Evolutionary conservation across 2,888 invertebrate genomes (phyloP).

Genomic region (Choreutis nemorana): DNA sequence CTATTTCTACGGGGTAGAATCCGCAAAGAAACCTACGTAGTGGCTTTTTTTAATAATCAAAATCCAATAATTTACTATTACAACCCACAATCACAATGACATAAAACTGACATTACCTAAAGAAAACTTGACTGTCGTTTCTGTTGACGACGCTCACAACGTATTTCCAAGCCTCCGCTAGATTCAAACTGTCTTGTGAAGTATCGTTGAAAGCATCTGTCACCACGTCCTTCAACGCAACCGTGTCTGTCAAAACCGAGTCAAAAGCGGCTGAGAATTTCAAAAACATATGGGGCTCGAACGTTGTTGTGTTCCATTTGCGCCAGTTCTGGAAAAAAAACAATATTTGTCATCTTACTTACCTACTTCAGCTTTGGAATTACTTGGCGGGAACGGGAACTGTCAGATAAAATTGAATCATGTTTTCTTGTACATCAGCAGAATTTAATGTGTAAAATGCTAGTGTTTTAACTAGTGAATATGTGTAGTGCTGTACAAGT

Average conservation of each 20-base stretch:
- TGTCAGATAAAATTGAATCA: too few species aligned
- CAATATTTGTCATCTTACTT: too few species aligned
- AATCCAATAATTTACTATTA: too few species aligned
- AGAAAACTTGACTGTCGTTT: constrained; percentile 20
- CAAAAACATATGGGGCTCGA: constrained; percentile 36
- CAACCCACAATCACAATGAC: not conserved
- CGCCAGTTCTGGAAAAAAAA: constrained; percentile 21
- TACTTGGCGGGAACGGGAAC: too few species aligned
- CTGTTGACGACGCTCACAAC: constrained; percentile 23
- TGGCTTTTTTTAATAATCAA: too few species aligned
- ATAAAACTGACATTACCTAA: constrained; percentile 22
- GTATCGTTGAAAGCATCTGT: constrained; percentile 20
- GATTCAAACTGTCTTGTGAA: constrained; percentile 14
- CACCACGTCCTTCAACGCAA: constrained; percentile 20
- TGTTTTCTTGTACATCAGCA: too few species aligned
- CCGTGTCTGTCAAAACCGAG: constrained; percentile 28
- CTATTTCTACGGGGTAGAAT: too few species aligned
- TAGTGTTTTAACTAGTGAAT: too few species aligned
- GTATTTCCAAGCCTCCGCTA: constrained; percentile 29
- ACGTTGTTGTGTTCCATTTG: constrained; percentile 29
- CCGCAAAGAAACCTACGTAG: too few species aligned
- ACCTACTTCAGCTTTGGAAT: too few species aligned
- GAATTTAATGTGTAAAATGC: too few species aligned
- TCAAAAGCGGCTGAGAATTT: constrained; percentile 41
- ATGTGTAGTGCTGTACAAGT: too few species aligned